Evolutionary conservation across 2,888 invertebrate species (phyloP).

Genomic region (Nomada flava): DNA sequence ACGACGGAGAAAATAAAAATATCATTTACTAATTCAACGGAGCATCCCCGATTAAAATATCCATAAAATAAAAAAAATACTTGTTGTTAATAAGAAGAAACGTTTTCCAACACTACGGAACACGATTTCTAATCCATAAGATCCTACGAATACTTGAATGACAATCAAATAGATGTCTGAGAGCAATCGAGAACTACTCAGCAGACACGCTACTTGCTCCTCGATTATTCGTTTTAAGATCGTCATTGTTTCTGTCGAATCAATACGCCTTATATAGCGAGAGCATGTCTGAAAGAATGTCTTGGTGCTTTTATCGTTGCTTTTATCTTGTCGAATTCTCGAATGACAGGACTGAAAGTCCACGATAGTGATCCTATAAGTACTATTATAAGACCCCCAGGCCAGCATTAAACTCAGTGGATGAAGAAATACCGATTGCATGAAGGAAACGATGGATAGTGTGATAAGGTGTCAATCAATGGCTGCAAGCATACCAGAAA

Average conservation of each 20-base stretch:
- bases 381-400: neutral
- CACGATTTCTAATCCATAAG: too few relatives aligned
- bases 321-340: conserved; percentile 1
- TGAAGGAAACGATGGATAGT: neutral
- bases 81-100: too few relatives aligned
- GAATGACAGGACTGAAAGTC: conserved; percentile 4
- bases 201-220: neutral
- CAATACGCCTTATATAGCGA: neutral
- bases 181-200: neutral
- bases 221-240: neutral
- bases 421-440: conserved; percentile 23
- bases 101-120: too few relatives aligned
- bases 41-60: too few relatives aligned
- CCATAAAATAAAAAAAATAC: too few relatives aligned
- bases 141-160: neutral
- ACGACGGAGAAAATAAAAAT: too few relatives aligned
- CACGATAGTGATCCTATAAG: neutral
- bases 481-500: neutral
- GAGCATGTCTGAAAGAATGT: neutral
- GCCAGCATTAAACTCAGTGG: neutral
- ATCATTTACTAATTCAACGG: too few relatives aligned
- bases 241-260: neutral
- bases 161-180: neutral
- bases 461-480: conserved; percentile 32
- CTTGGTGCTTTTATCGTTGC: neutral